Percentiles rank a stretch among this genome's conserved stretches.
These are phyloP conservation scores for Pseudochirops cupreus DNA, from an alignment of 2,797 vertebrate genomes.

Conservation along the genomic window DNA sequence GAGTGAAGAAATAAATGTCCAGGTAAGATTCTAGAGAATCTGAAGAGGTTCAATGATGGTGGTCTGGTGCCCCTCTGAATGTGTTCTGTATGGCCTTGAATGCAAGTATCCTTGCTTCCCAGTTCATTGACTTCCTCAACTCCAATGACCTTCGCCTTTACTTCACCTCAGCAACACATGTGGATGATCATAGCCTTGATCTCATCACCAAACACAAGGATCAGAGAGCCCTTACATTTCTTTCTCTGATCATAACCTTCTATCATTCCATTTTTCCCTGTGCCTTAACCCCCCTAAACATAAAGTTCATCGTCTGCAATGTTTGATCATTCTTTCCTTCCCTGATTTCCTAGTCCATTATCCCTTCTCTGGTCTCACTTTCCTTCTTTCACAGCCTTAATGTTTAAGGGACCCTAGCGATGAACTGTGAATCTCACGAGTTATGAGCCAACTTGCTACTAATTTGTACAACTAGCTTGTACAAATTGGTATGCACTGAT, in stretches of 20 bases:
- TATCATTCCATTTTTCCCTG: neutral
- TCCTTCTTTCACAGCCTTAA: neutral
- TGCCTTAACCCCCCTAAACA: neutral
- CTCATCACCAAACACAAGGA: neutral
- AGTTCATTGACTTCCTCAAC: neutral
- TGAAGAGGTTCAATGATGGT: neutral
- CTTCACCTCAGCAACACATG: neutral
- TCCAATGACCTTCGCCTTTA: neutral
- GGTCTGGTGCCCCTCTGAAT: neutral
- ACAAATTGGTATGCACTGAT: neutral
- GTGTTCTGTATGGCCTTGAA: neutral
- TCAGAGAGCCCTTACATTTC: neutral
- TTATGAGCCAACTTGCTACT: neutral
- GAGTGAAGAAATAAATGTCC: neutral
- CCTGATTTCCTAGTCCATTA: neutral
- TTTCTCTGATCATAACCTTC: neutral
- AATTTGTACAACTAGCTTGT: neutral
- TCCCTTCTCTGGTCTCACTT: neutral
- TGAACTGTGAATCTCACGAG: neutral
- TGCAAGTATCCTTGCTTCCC: neutral
- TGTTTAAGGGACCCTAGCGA: neutral
- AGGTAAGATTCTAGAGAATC: neutral
- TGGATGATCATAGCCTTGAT: neutral
- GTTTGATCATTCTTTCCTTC: neutral
- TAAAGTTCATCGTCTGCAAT: neutral